Percentiles rank a stretch among this genome's conserved stretches.
Conservation (phyloP, 2,797 vertebrate species). For the Zalophus californianus region DNA sequence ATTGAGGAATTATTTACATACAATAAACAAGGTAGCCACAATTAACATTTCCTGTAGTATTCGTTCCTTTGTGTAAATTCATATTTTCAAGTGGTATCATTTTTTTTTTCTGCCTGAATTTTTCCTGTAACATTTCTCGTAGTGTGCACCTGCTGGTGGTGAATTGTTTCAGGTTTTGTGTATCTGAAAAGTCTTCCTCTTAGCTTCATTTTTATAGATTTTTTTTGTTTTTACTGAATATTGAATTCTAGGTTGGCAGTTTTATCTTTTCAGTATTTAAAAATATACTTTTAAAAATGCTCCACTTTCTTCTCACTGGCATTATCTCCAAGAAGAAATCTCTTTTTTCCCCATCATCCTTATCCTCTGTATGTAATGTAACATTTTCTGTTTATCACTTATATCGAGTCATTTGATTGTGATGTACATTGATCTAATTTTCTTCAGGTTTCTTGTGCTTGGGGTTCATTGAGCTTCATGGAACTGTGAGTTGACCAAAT, state of each 20-base stretch:
- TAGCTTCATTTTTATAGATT: not conserved
- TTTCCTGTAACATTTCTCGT: not conserved
- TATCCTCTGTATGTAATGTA: not conserved
- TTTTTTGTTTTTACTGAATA: not conserved
- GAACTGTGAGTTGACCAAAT: not conserved
- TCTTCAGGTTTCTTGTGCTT: not conserved
- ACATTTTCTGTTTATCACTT: not conserved
- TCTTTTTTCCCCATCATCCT: not conserved
- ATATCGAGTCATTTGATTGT: not conserved
- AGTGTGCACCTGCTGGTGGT: not conserved
- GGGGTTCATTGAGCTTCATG: not conserved
- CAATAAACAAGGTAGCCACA: not conserved
- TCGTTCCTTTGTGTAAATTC: not conserved
- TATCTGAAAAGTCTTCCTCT: not conserved
- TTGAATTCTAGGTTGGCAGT: not conserved
- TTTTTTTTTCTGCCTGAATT: not conserved
- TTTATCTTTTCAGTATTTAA: not conserved
- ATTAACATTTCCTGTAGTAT: not conserved
- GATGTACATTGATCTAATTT: not conserved
- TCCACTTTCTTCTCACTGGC: not conserved
- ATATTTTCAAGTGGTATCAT: not conserved
- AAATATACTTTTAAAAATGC: not conserved
- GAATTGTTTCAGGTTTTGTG: not conserved
- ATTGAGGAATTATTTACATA: not conserved
- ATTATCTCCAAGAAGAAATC: not conserved